Evolutionary conservation across 92 coral and sea anemone genomes (phyloP), one percentile per base, ranked within the genome.

Genomic region (Zoanthus solanderi): DNA sequence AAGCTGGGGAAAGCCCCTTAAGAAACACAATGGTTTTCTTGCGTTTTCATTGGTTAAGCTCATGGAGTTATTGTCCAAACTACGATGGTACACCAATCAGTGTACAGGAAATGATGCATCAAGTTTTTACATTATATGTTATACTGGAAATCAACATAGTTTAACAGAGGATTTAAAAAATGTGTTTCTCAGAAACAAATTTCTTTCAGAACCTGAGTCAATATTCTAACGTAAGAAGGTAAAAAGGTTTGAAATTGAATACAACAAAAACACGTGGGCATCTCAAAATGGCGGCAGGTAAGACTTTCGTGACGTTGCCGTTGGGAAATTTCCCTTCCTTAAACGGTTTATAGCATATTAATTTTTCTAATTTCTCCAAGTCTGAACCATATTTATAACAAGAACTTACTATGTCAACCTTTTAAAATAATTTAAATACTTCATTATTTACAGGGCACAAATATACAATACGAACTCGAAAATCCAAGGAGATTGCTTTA

Each of bases 371-470:
- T 4, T 14, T 65, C 58, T 66, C 8, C 54, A 50, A 67, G 45
- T 69, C 3, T 69, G 14, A 69, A 30, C 17, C 13, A 32, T 18
- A 23, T 67, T 18, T n/a, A 23, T 31, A 18, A 23, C 5, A 7
- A 23, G 23, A 5, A 23, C 12, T 15, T 11, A 7, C 1, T 18
- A 12, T 28, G 2, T 69, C 17, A 10, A 69, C 6, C 45, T 9
- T 69, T 23, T 23, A 23, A 23, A 69, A 30, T 13, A 29, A 0
- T 23, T 81, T 68, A 18, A 16, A 23, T 46, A 12, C 15, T 9
- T 23, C 42, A 34, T 34, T 34, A 74, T 5, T 57, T 57, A 32
- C 74, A 81, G 85, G 85, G 75, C 85, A 81, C 6, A 81, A 81
- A 17, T 45, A 44, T 47, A 58, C 76, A 30, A 42, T 17, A n/a